These are phyloP conservation scores for Microcebus murinus DNA, from an alignment of 2,113 vertebrate genomes.

Conservation along the genomic window DNA sequence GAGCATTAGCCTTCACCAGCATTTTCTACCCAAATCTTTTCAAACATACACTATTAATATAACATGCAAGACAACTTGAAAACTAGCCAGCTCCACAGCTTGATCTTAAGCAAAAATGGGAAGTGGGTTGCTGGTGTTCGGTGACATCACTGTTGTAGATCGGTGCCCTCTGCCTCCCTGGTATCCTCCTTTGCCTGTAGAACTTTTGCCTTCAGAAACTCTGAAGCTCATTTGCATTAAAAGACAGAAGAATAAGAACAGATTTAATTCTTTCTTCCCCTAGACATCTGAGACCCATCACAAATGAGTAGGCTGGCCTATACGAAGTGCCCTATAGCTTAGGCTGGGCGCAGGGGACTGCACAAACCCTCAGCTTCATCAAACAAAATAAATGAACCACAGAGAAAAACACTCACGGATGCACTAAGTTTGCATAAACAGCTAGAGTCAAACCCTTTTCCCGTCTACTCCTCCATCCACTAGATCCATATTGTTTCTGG, in stretches of 20 bases:
- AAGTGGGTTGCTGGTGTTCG: background rate
- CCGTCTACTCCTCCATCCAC: background rate
- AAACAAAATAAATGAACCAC: background rate
- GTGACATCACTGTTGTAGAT: background rate
- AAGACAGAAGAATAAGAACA: background rate
- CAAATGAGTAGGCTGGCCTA: background rate
- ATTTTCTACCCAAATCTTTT: background rate
- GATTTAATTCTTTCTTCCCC: background rate
- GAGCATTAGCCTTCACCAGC: background rate
- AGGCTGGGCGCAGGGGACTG: background rate
- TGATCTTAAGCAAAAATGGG: background rate
- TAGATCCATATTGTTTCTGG: background rate
- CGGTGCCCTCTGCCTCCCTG: background rate
- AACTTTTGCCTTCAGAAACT: background rate
- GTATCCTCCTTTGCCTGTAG: background rate
- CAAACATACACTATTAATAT: background rate
- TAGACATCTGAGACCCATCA: background rate
- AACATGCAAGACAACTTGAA: background rate
- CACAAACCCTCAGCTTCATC: background rate
- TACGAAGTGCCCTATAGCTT: background rate
- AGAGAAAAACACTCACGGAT: background rate
- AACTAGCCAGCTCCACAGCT: background rate
- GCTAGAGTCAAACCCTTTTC: background rate
- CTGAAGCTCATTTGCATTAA: background rate
- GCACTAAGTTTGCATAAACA: background rate